phyloP scores from a whole-genome alignment of 2,888 invertebrate genomes.

The Oligia fasciuncula region DNA sequence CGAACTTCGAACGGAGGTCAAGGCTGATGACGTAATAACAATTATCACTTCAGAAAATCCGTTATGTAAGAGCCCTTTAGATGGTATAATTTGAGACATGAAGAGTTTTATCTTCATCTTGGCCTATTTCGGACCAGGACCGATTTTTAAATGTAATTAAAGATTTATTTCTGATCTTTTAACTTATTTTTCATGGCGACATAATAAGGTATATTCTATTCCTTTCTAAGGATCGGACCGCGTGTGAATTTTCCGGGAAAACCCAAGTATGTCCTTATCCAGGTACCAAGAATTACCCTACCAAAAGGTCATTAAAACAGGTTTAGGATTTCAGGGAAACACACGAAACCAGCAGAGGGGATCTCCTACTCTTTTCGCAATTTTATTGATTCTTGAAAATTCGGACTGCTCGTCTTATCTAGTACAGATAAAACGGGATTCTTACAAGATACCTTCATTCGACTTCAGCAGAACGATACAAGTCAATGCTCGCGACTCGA shows the following conservation, averaged over 20 bases:
- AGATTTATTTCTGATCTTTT: background rate
- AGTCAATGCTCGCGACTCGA: slow-evolving; percentile 19
- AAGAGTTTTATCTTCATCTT: background rate
- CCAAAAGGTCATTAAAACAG: background rate
- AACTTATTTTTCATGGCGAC: background rate
- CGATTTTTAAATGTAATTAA: background rate
- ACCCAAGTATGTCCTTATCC: background rate
- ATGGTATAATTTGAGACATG: slow-evolving; percentile 4
- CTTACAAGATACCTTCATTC: background rate
- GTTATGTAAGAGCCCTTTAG: slow-evolving; percentile 38
- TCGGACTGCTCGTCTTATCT: too few relatives aligned
- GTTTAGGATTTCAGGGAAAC: background rate
- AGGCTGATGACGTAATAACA: slow-evolving; percentile 44
- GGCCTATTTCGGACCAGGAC: background rate
- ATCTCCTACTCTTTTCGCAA: background rate
- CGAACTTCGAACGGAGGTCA: slow-evolving; percentile 51
- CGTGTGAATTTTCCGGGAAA: background rate
- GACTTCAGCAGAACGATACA: slow-evolving; percentile 21
- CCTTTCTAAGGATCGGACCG: background rate
- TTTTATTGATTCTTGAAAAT: background rate
- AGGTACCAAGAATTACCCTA: background rate
- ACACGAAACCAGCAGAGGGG: background rate
- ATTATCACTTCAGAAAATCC: slow-evolving; percentile 30
- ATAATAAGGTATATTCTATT: too few relatives aligned
- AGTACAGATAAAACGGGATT: slow-evolving; percentile 1